Evolutionary conservation across 1,140 invertebrate species (phyloP).

Genomic region (Acromyrmex echinatior): DNA sequence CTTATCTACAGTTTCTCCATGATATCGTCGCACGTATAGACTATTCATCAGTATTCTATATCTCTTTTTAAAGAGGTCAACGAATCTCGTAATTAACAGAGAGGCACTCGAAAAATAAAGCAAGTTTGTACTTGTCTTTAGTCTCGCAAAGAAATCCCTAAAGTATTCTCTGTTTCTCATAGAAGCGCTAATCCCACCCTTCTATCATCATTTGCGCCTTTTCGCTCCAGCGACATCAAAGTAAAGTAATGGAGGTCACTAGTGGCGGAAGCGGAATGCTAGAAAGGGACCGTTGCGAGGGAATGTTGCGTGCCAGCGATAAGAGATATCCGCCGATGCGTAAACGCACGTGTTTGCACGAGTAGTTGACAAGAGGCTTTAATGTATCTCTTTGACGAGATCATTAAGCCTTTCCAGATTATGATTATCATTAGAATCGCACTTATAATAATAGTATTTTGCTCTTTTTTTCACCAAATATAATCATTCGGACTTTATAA

Average conservation of each 20-base stretch:
- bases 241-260: slow-evolving; percentile 67
- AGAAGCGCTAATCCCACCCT: slow-evolving; percentile 53
- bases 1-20: not conserved
- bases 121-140: slow-evolving; percentile 31
- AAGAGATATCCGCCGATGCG: slow-evolving; percentile 47
- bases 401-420: slow-evolving; percentile 48
- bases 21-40: not conserved
- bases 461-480: not conserved
- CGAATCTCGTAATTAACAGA: slow-evolving; percentile 62
- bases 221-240: slow-evolving; percentile 70
- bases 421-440: slow-evolving; percentile 24
- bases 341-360: slow-evolving; percentile 43
- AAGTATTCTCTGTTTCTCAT: slow-evolving; percentile 67
- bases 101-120: slow-evolving; percentile 53
- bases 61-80: not conserved
- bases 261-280: slow-evolving; percentile 53
- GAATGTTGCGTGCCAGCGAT: slow-evolving; percentile 57
- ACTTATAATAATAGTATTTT: too few species aligned
- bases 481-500: not conserved
- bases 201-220: slow-evolving; percentile 56
- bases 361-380: slow-evolving; percentile 17
- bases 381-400: slow-evolving; percentile 33
- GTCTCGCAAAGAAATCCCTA: slow-evolving; percentile 64
- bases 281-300: slow-evolving; percentile 42
- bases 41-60: not conserved